A percentile compares a stretch with the other conserved stretches of the same genome.
phyloP scores from a whole-genome alignment of 2,888 invertebrate species.

The Neuroscelio doddi region DNA sequence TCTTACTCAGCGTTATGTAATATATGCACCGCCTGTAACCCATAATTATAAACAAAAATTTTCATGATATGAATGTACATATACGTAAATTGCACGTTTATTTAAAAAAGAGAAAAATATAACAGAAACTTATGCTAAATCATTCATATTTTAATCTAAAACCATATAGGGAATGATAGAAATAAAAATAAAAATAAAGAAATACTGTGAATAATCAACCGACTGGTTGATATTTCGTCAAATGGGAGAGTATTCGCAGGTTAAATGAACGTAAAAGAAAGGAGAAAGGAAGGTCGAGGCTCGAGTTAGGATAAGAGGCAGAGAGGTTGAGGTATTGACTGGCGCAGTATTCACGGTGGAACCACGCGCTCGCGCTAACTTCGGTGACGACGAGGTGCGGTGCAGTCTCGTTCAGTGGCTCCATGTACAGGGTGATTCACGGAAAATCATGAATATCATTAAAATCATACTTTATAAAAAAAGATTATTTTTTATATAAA shows the following conservation, averaged over 20 bases:
- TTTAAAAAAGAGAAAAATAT: too few relatives aligned
- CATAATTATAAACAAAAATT: too few relatives aligned
- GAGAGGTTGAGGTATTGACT: constrained; percentile 19
- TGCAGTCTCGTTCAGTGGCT: not conserved
- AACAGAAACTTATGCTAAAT: too few relatives aligned
- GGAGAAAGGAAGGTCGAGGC: constrained; percentile 16
- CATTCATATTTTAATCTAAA: too few relatives aligned
- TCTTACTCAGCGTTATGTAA: too few relatives aligned
- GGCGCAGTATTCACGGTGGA: constrained; percentile 9
- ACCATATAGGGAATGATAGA: too few relatives aligned
- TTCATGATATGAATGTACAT: too few relatives aligned
- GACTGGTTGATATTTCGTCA: constrained; percentile 17
- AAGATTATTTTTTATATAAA: too few relatives aligned
- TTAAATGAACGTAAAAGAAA: constrained; percentile 19
- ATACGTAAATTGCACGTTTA: too few relatives aligned
- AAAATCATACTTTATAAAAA: too few relatives aligned
- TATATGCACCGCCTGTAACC: too few relatives aligned
- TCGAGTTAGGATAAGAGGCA: constrained; percentile 12
- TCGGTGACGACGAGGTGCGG: not conserved
- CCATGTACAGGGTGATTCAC: constrained; percentile 1
- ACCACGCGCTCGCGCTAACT: constrained; percentile 7
- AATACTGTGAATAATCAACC: constrained; percentile 15
- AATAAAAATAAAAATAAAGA: not conserved
- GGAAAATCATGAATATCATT: not conserved
- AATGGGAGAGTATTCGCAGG: constrained; percentile 15